Evolutionary conservation across 2,888 invertebrate species (phyloP).

Genomic region (Cremastinae sp.): DNA sequence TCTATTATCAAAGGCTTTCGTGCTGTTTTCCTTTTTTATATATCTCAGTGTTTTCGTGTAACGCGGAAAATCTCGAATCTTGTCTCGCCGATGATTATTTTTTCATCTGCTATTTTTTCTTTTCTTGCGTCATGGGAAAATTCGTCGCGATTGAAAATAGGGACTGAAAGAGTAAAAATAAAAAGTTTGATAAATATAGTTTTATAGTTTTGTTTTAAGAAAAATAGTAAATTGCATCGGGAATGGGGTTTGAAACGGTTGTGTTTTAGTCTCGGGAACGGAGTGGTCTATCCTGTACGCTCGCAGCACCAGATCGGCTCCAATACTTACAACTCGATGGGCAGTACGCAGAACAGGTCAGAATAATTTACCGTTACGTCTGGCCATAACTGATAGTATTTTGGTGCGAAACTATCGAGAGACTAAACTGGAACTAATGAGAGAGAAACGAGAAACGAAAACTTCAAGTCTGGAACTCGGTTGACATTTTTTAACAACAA

Average conservation of each 20-base stretch:
- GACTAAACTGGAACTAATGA: too few species aligned
- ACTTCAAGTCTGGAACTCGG: conserved; percentile 69
- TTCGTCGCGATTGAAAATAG: too few species aligned
- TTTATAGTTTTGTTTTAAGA: too few species aligned
- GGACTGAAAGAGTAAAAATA: too few species aligned
- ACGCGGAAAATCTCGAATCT: conserved; percentile 30
- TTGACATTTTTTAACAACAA: too few species aligned
- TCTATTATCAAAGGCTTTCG: conserved; percentile 57
- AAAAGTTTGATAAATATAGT: too few species aligned
- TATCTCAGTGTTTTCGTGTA: conserved; percentile 43
- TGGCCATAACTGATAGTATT: conserved; percentile 35
- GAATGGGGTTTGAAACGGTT: conserved; percentile 66
- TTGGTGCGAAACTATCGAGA: too few species aligned
- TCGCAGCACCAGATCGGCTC: conserved; percentile 85
- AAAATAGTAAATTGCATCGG: too few species aligned
- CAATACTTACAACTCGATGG: conserved; percentile 93
- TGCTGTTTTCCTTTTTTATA: conserved; percentile 28
- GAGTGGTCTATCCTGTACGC: conserved; percentile 91
- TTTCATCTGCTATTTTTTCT: not conserved
- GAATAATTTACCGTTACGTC: conserved; percentile 78
- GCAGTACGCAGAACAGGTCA: conserved; percentile 92
- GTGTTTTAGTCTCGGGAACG: conserved; percentile 92
- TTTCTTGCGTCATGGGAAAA: too few species aligned
- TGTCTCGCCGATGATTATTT: conserved; percentile 10
- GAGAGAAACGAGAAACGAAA: conserved; percentile 58